Percentiles rank a stretch among this genome's conserved stretches.
phyloP scores from a whole-genome alignment of 2,797 vertebrate species.

The Threskiornis aethiopicus region DNA sequence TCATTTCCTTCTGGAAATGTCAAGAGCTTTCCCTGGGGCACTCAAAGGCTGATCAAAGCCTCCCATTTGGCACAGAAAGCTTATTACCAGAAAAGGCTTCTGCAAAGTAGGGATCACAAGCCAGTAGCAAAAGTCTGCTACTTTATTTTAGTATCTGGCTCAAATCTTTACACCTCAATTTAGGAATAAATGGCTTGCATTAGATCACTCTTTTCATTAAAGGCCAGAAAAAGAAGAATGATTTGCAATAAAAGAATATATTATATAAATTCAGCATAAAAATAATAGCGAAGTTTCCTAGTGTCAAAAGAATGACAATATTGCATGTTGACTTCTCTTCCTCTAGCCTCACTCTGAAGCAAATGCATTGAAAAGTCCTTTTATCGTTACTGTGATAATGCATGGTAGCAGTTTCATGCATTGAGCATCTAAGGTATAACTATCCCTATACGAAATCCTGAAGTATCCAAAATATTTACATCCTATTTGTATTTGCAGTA shows the following conservation, averaged over 20 bases:
- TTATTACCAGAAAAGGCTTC: not conserved
- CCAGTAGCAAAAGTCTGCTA: not conserved
- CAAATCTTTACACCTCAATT: not conserved
- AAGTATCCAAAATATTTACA: not conserved
- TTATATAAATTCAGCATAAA: not conserved
- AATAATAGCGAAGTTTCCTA: not conserved
- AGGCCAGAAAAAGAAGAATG: fast-evolving
- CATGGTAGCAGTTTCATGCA: not conserved
- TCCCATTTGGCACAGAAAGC: not conserved
- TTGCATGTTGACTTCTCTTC: not conserved
- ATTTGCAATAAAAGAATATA: not conserved
- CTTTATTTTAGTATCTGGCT: not conserved
- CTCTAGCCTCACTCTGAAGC: not conserved
- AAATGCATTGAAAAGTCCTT: not conserved
- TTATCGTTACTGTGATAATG: not conserved
- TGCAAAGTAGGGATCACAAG: not conserved
- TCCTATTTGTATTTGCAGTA: not conserved
- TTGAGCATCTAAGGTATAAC: not conserved
- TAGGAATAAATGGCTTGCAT: not conserved
- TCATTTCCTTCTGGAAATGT: not conserved
- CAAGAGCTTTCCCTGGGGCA: not conserved
- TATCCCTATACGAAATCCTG: not conserved
- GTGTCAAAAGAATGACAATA: not conserved
- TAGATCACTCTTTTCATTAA: not conserved
- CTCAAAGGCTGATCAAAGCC: not conserved